Evolutionary conservation across 2,888 invertebrate species (phyloP), one percentile per base, ranked within the genome.

Genomic region (Gonocerus acuteangulatus): DNA sequence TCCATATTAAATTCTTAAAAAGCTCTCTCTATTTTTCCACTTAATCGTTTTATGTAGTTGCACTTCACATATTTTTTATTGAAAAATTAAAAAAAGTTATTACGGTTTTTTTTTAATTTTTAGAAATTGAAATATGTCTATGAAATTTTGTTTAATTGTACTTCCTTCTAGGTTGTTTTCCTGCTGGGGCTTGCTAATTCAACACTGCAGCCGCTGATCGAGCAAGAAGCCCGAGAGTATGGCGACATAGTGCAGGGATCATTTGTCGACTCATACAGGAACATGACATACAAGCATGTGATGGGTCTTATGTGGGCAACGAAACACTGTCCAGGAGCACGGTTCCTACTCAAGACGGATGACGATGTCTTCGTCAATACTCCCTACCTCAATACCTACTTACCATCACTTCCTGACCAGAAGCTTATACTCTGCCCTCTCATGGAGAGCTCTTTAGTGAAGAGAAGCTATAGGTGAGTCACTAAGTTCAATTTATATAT

Each of bases 201-300:
- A 21, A 70, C 80, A 9, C 71, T 73, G 16, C 69, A 67, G 9
- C 62, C 65, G 61, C 1, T 64, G 69, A 21, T 83, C 11, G 71
- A 74, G 7, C 70, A 74, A 3, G 87, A 89, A 0, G 70, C 72
- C 0, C 78, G 82, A 69, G 77, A 77, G 0, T 59, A 60, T 39
- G 60, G 60, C 9, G 91, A 91, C 70, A 76, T 91, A 54, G 79
- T 90, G 16, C 87, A 89, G 71, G 90, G 89, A 0, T 82, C 79
- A 62, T 91, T 89, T 69, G 67, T 79, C 42, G 91, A 91, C 74
- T 79, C 83, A 0, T 91, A 91, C 70, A 78, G 83, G 52, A 91
- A 91, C 73, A 80, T 91, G 74, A 90, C 90, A 0, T 86, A 89
- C 69, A 91, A 91, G 71, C 89, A 90, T 72, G 83, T 86, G 4